A percentile compares a stretch with the other conserved stretches of the same genome.
Evolutionary conservation across 2,888 invertebrate genomes (phyloP).

Genomic region (Trichopria drosophilae): DNA sequence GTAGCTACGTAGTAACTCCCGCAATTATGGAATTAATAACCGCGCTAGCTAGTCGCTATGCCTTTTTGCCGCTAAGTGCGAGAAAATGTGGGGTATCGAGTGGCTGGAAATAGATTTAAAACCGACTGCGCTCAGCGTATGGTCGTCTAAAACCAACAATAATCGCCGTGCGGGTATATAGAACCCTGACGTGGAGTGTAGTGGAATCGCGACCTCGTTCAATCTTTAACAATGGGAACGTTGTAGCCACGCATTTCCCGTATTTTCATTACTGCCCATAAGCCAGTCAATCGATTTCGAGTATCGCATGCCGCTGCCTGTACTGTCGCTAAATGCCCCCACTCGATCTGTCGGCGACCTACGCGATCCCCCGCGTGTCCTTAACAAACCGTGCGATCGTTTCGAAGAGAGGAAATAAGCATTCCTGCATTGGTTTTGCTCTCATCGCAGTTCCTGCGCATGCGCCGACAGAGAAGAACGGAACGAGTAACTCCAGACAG

Average conservation of each 20-base stretch:
- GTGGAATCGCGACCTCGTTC: conserved; percentile 36
- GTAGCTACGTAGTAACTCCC: too few relatives aligned
- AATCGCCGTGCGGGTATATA: too few relatives aligned
- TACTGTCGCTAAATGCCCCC: conserved; percentile 10
- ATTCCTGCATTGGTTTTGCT: conserved; percentile 21
- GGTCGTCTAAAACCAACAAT: too few relatives aligned
- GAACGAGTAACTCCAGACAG: too few relatives aligned
- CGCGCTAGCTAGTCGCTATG: too few relatives aligned
- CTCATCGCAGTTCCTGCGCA: not conserved
- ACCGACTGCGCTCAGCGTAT: too few relatives aligned
- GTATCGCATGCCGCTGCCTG: conserved; percentile 10
- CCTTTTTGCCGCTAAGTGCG: too few relatives aligned
- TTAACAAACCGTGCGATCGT: too few relatives aligned
- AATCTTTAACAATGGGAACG: conserved; percentile 36
- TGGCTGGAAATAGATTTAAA: too few relatives aligned
- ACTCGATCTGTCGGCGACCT: conserved; percentile 3
- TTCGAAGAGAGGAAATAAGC: conserved; percentile 4
- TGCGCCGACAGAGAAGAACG: conserved; percentile 10
- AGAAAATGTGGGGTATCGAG: too few relatives aligned
- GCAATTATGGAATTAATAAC: too few relatives aligned
- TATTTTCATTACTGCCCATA: conserved; percentile 20
- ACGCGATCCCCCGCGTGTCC: too few relatives aligned
- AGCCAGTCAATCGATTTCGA: conserved; percentile 28
- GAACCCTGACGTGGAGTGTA: conserved; percentile 28
- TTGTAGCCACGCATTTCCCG: conserved; percentile 26